phyloP scores from a whole-genome alignment of 2,113 vertebrate species.

The Isichthys henryi region DNA sequence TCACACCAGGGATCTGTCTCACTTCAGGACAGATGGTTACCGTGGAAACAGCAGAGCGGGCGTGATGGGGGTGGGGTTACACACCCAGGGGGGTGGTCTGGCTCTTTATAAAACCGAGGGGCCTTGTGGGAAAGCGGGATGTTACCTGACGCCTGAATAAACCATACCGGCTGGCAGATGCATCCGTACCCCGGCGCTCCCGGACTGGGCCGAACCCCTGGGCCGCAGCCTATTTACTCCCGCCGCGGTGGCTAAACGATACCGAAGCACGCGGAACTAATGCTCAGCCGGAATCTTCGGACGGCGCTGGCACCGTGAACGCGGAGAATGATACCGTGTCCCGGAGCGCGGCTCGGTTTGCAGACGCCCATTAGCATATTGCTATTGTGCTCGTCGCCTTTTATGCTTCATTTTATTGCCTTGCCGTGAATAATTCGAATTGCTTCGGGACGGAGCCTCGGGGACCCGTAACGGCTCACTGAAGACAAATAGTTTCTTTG shows the following conservation, averaged over 20 bases:
- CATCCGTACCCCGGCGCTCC: background rate
- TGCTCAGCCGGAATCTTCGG: background rate
- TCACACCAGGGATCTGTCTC: background rate
- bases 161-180: background rate
- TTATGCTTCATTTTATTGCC: constrained; percentile 7
- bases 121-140: background rate
- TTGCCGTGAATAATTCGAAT: background rate
- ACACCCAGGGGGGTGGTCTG: background rate
- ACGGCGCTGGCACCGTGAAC: background rate
- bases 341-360: background rate
- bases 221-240: background rate
- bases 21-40: background rate
- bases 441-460: background rate
- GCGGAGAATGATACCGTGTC: background rate
- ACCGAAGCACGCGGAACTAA: background rate
- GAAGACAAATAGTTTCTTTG: constrained; percentile 14
- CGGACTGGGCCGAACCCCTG: background rate
- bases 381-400: background rate
- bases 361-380: constrained; percentile 8
- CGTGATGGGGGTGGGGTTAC: background rate
- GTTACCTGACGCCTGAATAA: background rate
- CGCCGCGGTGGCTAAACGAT: background rate
- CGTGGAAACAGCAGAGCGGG: background rate
- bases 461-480: constrained; percentile 8
- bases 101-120: background rate